Conservation (phyloP, 2,797 vertebrate species). For the Phaenicophaeus curvirostris region DNA sequence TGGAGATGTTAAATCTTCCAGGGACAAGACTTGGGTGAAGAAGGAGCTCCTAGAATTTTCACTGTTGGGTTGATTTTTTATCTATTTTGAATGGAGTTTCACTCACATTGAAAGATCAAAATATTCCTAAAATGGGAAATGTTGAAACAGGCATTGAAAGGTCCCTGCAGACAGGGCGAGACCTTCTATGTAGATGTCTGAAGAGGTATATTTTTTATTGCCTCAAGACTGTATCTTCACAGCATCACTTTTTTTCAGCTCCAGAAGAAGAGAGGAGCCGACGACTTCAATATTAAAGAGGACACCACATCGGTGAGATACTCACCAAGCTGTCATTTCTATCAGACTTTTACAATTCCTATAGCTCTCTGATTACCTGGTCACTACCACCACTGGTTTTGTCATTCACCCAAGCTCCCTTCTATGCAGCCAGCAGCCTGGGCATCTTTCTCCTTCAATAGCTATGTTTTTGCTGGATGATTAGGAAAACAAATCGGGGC, state of each 20-base stretch:
- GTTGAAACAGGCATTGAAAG: not conserved
- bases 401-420: not conserved
- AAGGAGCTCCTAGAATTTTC: not conserved
- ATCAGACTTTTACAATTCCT: not conserved
- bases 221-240: not conserved
- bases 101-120: not conserved
- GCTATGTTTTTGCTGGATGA: not conserved
- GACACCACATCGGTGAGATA: not conserved
- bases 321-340: not conserved
- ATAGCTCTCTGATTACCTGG: not conserved
- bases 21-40: not conserved
- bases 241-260: not conserved
- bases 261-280: not conserved
- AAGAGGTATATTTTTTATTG: not conserved
- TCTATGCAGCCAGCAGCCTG: not conserved
- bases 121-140: not conserved
- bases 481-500: slow-evolving; percentile 33
- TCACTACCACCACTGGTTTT: not conserved
- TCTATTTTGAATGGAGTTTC: not conserved
- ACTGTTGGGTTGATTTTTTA: not conserved
- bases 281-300: rapidly evolving
- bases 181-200: not conserved
- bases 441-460: not conserved
- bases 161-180: not conserved
- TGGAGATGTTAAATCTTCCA: not conserved